Conservation (phyloP, 2,797 vertebrate species). For the Cyprinella venusta region DNA sequence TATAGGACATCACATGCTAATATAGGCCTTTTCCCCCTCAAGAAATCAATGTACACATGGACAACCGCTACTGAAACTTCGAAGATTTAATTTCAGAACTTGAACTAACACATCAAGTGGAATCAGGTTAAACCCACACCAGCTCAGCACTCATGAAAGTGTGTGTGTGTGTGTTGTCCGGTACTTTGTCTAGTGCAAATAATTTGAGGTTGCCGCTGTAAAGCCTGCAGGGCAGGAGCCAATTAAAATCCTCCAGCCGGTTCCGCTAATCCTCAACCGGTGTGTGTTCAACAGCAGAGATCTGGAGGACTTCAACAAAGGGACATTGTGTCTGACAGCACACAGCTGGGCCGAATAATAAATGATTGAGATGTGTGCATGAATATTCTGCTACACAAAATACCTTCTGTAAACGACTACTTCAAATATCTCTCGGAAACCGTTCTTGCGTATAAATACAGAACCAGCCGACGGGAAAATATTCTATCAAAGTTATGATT, state of each 20-base stretch:
- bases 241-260: conserved; percentile 50
- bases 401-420: not conserved
- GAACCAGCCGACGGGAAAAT: not conserved
- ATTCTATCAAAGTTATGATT: not conserved
- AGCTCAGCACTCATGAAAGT: not conserved
- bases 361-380: conserved; percentile 26
- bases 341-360: conserved; percentile 23
- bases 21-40: too few relatives aligned
- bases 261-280: conserved; percentile 15
- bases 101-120: not conserved
- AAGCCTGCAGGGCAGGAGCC: conserved; percentile 40
- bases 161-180: conserved; percentile 17
- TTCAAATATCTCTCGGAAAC: not conserved
- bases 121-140: not conserved
- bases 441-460: too few relatives aligned
- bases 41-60: not conserved
- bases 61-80: not conserved
- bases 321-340: conserved; percentile 10
- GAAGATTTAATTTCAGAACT: not conserved
- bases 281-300: conserved; percentile 13
- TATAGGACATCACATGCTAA: too few relatives aligned
- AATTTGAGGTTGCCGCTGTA: not conserved
- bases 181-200: conserved; percentile 28
- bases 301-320: not conserved
- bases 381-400: conserved; percentile 42